Base-by-base conservation (phyloP, 1,140 invertebrate species). In the Lithobius niger region DNA sequence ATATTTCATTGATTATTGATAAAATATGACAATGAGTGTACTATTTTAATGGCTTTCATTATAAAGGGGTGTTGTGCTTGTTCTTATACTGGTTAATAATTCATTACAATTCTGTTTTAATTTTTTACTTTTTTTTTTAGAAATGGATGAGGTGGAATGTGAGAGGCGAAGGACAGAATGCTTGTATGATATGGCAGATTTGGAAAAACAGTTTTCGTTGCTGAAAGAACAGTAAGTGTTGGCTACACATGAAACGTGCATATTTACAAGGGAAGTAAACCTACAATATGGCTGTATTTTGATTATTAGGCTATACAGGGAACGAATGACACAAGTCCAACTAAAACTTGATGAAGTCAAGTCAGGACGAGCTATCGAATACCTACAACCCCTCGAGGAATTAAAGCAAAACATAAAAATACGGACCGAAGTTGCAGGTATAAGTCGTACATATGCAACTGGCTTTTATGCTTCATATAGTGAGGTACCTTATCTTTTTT, bases 121-220 rank as follows among this genome's bases (percentile, higher is more conserved):
- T 53, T 55, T 51, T 27, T 27, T 42, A 55, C 60, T 25, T 16
- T 4, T 49, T 55, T 60, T 63, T 67, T 24, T 81, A 66, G 92
- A 95, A 70, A 84, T 96, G 80, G 90, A 96, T 71, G 88, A 92
- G 70, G 85, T 83, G 60, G 89, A 92, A 74, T 93, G 88, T 64
- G 89, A 94, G 63, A 78, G 80, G 52, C 73, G 86, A 48, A 76
- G 87, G 59, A 81, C 76, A 53, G 86, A 91, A 67, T 88, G 86
- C 64, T 74, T 90, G 52, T 83, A 89, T 63, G 88, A 91, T 69
- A 74, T 95, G 65, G 79, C 80, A 4, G 88, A 93, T 68, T 68
- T 97, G 49, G 92, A 96, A 74, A 78, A 79, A 57, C 89, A 95
- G 66, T 97, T 96, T 70, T 76, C 78, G 27, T 74, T 86, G 18